phyloP scores from a whole-genome alignment of 2,113 vertebrate genomes.

The Pollimyrus isidori region DNA sequence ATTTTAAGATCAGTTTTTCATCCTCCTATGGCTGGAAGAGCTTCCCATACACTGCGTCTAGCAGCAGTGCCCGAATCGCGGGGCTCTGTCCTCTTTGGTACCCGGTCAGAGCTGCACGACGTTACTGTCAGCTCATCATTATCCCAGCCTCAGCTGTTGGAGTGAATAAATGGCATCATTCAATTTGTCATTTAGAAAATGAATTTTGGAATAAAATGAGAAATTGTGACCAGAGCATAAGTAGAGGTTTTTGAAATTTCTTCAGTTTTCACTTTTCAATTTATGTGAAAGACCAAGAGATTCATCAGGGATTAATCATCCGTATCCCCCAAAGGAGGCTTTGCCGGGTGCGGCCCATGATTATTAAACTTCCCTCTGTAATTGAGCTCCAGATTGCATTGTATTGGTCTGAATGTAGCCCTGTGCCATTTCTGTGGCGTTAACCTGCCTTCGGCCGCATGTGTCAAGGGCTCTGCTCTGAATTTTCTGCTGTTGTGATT shows the following conservation, averaged over 20 bases:
- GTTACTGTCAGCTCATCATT: not conserved
- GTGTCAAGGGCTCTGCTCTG: not conserved
- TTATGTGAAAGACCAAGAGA: not conserved
- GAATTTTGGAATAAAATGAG: not conserved
- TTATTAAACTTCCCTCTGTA: not conserved
- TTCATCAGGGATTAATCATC: not conserved
- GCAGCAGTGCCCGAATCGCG: not conserved
- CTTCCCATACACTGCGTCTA: not conserved
- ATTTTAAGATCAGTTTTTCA: not conserved
- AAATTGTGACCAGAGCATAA: not conserved
- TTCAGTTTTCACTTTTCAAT: not conserved
- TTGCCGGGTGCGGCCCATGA: not conserved
- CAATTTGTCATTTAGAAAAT: not conserved
- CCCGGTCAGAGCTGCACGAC: not conserved
- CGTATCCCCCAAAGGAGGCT: not conserved
- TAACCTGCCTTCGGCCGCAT: not conserved
- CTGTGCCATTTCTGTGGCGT: not conserved
- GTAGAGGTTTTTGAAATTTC: not conserved
- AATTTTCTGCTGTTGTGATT: not conserved
- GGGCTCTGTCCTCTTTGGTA: not conserved
- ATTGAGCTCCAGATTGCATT: not conserved
- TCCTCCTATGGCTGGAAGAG: not conserved
- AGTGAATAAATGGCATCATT: not conserved
- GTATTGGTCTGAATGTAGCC: not conserved
- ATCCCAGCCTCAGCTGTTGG: not conserved